Percentiles rank a stretch among this genome's conserved stretches.
Evolutionary conservation across 2,888 invertebrate species (phyloP).

Genomic region (Drosophila macrospina): DNA sequence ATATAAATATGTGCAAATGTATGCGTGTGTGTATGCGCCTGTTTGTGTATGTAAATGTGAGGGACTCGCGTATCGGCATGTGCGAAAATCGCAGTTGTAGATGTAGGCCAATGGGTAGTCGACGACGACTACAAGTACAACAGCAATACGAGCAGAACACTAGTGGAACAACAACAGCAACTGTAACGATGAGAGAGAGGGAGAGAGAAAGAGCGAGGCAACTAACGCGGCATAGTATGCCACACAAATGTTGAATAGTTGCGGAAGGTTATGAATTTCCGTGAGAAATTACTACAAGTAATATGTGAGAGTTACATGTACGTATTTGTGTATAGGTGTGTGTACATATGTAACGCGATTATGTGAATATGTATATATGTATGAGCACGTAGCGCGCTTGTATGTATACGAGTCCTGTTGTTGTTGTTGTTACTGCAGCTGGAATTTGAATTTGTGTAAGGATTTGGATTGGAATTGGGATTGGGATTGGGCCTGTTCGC

Average conservation of each 20-base stretch:
- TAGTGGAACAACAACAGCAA: conserved; percentile 25
- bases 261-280: conserved; percentile 84
- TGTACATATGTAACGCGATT: conserved; percentile 9
- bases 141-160: conserved; percentile 12
- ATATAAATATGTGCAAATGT: conserved; percentile 8
- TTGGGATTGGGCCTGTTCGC: conserved; percentile 47
- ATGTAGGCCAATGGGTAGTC: conserved; percentile 83
- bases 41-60: conserved; percentile 14
- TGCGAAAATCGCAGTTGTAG: conserved; percentile 76
- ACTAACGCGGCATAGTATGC: conserved; percentile 61
- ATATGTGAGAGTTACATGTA: conserved; percentile 69
- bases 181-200: conserved; percentile 5
- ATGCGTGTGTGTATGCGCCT: background rate
- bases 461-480: conserved; percentile 31
- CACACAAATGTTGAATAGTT: conserved; percentile 82
- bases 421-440: conserved; percentile 24
- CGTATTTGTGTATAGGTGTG: conserved; percentile 16
- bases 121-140: conserved; percentile 42
- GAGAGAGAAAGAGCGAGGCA: conserved; percentile 18
- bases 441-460: conserved; percentile 49
- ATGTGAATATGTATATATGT: conserved; percentile 9
- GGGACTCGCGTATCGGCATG: conserved; percentile 38
- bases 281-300: conserved; percentile 83
- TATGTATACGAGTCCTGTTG: conserved; percentile 45
- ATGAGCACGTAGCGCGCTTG: background rate